Evolutionary conservation across 2,113 vertebrate species (phyloP), one percentile per base, ranked within the genome.

Genomic region (Chroicocephalus ridibundus): DNA sequence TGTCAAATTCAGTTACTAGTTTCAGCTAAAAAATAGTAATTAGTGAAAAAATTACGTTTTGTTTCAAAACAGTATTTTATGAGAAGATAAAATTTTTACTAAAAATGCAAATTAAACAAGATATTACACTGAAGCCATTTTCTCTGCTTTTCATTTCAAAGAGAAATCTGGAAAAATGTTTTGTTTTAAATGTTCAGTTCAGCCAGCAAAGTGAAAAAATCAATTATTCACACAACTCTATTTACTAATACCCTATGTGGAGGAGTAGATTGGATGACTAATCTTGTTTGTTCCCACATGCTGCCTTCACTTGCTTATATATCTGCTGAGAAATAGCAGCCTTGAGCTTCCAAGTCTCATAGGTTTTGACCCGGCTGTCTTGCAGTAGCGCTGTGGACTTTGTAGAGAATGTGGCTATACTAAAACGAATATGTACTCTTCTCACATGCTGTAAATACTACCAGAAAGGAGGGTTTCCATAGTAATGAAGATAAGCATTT

Each of bases 401-500:
- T 46, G 16, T 22, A 68, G 68, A 55, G 31, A 92, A 57, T 20
- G 20, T 69, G 25, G 18, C 44, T 54, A 5, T 61, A 29, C 42
- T 70, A n/a, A 54, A 91, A 77, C 2, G 1, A 88, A 76, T 54
- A 57, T 8, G 5, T 71, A 29, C 15, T 94, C 29, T 69, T 58
- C 66, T 68, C 70, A 86, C 14, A 44, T 26, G 10, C 16, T 74
- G 38, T 26, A 78, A 70, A 87, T 58, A 24, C n/a, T 47, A 29
- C 57, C 55, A 68, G 36, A 93, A 96, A 79, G 51, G 13, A 90
- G 12, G 13, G 42, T 93, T 95, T 95, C 89, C 58, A 40, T 15
- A 40, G 32, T 66, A 93, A 91, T 62, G 47, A 92, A 90, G 68
- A 71, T 76, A 77, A 97, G 7, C n/a, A 82, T 94, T 97, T 81